A percentile compares a stretch with the other conserved stretches of the same genome.
Conservation (phyloP, 2,797 vertebrate species). For the Microhierax caerulescens region DNA sequence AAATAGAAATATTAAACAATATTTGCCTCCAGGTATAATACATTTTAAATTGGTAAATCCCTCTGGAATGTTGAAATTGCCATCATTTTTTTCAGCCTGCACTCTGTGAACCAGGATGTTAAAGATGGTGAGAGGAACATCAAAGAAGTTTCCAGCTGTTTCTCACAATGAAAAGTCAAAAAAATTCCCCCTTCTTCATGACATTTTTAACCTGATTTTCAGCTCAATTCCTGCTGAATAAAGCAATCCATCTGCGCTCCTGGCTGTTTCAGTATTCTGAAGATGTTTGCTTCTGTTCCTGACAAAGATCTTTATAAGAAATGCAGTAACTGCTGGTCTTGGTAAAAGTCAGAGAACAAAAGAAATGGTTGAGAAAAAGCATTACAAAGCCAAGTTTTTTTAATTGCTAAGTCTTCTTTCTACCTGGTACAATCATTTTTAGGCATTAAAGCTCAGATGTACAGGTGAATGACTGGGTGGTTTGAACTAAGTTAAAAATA, state of each 20-base stretch:
- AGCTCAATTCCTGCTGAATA: neutral
- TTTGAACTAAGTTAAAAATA: neutral
- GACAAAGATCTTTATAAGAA: neutral
- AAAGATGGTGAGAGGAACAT: neutral
- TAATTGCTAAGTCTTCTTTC: neutral
- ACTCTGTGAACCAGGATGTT: neutral
- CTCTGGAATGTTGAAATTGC: neutral
- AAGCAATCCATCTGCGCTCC: neutral
- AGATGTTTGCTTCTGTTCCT: neutral
- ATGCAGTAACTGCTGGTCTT: neutral
- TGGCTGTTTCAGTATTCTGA: neutral
- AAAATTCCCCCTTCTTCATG: neutral
- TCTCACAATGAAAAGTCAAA: neutral
- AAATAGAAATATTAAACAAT: neutral
- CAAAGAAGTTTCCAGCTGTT: neutral
- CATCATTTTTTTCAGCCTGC: neutral
- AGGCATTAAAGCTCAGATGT: neutral
- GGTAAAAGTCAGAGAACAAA: neutral
- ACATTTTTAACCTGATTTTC: neutral
- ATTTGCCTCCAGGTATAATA: neutral
- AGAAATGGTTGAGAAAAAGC: neutral
- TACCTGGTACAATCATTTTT: neutral
- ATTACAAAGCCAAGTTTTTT: neutral
- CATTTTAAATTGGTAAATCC: neutral
- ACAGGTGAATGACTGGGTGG: neutral